Conservation (phyloP, 2,797 vertebrate species). For the Pangasius mekongensis region DNA sequence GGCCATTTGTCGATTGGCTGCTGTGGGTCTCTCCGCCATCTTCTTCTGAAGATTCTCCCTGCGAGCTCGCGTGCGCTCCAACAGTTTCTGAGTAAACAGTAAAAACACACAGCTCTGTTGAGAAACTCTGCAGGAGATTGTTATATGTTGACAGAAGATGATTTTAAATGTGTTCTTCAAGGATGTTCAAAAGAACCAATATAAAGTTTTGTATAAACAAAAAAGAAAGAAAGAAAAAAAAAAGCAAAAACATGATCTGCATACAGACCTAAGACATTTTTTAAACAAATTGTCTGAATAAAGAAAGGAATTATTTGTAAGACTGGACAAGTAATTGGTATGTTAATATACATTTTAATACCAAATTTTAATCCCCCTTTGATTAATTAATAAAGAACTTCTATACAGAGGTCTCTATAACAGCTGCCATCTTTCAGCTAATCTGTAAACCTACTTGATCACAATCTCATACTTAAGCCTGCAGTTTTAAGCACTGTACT, state of each 20-base stretch:
- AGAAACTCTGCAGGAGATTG: neutral
- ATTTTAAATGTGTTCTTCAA: neutral
- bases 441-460: neutral
- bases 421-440: too few relatives aligned
- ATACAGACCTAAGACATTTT: neutral
- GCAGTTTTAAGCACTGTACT: neutral
- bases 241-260: neutral
- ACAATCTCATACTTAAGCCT: neutral
- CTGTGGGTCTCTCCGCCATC: constrained; percentile 85
- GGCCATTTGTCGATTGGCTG: constrained; percentile 68
- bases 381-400: neutral
- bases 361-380: neutral
- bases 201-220: neutral
- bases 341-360: neutral
- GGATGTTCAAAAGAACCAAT: neutral
- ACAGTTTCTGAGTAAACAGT: constrained; percentile 82
- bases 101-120: constrained; percentile 4
- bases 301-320: neutral
- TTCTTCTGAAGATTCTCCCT: constrained; percentile 96
- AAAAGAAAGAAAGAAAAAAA: neutral
- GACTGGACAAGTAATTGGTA: neutral
- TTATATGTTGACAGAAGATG: neutral
- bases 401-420: neutral
- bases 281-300: neutral
- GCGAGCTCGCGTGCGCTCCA: constrained; percentile 93